phyloP scores from a whole-genome alignment of 2,888 invertebrate species.

The Empis stercorea region DNA sequence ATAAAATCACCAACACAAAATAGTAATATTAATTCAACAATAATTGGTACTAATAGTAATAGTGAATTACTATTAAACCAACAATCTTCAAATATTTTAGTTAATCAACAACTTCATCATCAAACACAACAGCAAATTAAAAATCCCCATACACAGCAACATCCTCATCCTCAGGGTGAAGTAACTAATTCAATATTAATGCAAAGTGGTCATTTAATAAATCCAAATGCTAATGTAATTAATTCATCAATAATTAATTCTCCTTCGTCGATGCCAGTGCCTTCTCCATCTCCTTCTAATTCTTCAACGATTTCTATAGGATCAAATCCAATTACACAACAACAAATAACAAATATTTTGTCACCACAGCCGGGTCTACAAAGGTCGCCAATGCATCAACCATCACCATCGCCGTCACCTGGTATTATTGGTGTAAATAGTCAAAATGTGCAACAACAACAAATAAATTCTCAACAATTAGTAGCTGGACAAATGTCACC shows the following conservation, averaged over 20 bases:
- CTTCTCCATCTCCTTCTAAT: slow-evolving; percentile 15
- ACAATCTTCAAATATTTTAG: not conserved
- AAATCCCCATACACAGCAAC: slow-evolving; percentile 4
- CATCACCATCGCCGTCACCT: not conserved
- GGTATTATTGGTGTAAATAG: slow-evolving; percentile 12
- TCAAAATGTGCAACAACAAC: not conserved
- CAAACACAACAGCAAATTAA: not conserved
- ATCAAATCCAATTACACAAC: slow-evolving; percentile 2
- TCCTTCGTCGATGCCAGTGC: slow-evolving; percentile 18
- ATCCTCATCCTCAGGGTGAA: not conserved
- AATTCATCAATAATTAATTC: slow-evolving; percentile 8
- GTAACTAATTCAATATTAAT: not conserved
- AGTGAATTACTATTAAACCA: not conserved
- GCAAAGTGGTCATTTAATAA: slow-evolving; percentile 6
- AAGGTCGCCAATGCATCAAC: not conserved
- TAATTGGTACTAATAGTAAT: not conserved
- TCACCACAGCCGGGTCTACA: not conserved
- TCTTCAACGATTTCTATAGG: slow-evolving; percentile 19
- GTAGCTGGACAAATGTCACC: slow-evolving; percentile 13
- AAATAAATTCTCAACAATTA: not conserved
- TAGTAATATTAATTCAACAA: not conserved
- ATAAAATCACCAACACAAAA: not conserved
- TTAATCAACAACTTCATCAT: not conserved
- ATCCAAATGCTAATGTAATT: slow-evolving; percentile 8
- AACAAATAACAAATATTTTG: not conserved